Conservation (phyloP, 2,113 vertebrate species). For the Apteryx mantelli region DNA sequence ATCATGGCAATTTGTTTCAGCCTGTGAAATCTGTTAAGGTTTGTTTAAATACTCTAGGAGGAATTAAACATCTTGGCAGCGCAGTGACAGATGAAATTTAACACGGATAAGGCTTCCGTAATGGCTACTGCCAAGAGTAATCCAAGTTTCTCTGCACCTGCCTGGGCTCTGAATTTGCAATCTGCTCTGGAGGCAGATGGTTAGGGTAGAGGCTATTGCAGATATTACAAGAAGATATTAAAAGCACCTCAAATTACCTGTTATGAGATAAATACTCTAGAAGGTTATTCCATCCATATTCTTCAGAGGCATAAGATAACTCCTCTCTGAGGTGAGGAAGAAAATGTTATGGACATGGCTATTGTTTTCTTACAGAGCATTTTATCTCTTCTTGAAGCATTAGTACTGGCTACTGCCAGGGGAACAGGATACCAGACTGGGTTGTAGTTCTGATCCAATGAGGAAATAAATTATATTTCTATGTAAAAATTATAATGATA, state of each 20-base stretch:
- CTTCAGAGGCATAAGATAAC: neutral
- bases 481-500: neutral
- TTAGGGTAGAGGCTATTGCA: neutral
- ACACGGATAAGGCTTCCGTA: neutral
- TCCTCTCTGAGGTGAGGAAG: neutral
- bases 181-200: neutral
- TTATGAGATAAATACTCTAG: neutral
- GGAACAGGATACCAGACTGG: neutral
- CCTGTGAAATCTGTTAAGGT: neutral
- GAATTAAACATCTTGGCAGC: neutral
- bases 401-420: neutral
- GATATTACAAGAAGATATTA: neutral
- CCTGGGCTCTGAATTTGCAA: neutral
- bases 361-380: neutral
- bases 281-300: neutral
- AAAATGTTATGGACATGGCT: neutral
- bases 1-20: neutral
- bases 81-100: neutral
- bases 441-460: neutral
- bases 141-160: neutral
- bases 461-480: neutral
- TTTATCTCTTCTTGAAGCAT: neutral
- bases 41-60: neutral
- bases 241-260: neutral
- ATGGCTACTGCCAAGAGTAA: neutral